Base-by-base conservation (phyloP, 2,888 invertebrate genomes). In the Plusia festucae region DNA sequence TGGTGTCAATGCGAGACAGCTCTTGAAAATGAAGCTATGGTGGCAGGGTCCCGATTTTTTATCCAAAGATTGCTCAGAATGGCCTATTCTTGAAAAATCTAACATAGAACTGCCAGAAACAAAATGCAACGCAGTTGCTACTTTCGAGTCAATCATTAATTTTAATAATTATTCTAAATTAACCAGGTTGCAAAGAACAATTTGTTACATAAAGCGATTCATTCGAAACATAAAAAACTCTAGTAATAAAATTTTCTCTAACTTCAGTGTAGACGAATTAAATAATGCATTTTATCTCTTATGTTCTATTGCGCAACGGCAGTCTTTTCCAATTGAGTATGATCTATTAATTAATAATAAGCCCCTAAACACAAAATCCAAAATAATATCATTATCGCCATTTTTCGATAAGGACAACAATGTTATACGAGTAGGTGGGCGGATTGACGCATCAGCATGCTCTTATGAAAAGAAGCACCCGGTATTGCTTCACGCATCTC, bases 401-500 rank as follows among this genome's bases (percentile, higher is more conserved):
- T 76, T 76, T 53, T 32, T 8, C 60, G 13, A 69, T 76, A 7
- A 46, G 69, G 44, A n/a, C n/a, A n/a, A n/a, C n/a, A n/a, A n/a
- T n/a, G n/a, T n/a, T n/a, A n/a, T n/a, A n/a, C n/a, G n/a, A n/a
- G 68, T 72, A 20, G 63, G 70, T 52, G 67, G 68, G 15, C 49
- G 74, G 32, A 13, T 70, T 18, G 60, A 61, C 11, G 11, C 34
- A n/a, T 70, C 74, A 0, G 11, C 40, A 11, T 66, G 46, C 6
- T 9, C 9, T 13, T 60, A 53, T 20, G n/a, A 32, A 11, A 64
- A 60, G 22, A 64, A 56, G 22, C 57, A 60, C 51, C 60, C 63
- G 6, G 34, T 69, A 30, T 8, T 79, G 0, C 20, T 80, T 6
- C 51, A 77, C 9, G 16, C 77, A 0, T 62, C 61, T 11, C 78